A percentile compares a stretch with the other conserved stretches of the same genome.
Conservation (phyloP, 2,888 invertebrate genomes). For the Dasysyrphus albostriatus region DNA sequence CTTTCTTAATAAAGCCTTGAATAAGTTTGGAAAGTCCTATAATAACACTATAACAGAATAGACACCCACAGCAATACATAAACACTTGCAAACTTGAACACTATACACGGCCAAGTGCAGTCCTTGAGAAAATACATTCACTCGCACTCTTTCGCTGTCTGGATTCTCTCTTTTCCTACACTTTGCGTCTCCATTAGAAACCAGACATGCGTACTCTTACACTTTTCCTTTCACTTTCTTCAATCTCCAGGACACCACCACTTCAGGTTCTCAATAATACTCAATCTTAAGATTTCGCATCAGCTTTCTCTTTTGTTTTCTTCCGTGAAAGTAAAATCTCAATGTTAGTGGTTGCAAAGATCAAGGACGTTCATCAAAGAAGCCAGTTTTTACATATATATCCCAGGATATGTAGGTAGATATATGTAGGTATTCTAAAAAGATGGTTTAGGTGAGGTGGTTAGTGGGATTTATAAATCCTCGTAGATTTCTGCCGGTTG, state of each 20-base stretch:
- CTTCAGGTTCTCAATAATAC: conserved; percentile 38
- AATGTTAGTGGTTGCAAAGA: conserved; percentile 81
- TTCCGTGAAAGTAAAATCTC: conserved; percentile 70
- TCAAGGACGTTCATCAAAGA: conserved; percentile 83
- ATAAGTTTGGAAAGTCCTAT: neutral
- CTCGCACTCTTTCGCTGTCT: conserved; percentile 7
- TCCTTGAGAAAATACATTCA: conserved; percentile 62
- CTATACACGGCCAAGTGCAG: conserved; percentile 65
- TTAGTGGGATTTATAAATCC: conserved; percentile 50
- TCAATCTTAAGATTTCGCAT: conserved; percentile 57
- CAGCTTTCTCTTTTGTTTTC: conserved; percentile 64
- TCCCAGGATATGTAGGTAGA: conserved; percentile 47
- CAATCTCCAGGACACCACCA: neutral
- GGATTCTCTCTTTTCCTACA: conserved; percentile 39
- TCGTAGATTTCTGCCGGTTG: conserved; percentile 70
- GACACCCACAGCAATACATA: conserved; percentile 11
- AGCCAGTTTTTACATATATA: conserved; percentile 51
- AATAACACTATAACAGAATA: neutral
- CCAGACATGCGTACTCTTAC: conserved; percentile 58
- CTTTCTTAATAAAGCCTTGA: conserved; percentile 28
- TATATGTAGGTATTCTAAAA: conserved; percentile 10
- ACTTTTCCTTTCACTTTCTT: conserved; percentile 55
- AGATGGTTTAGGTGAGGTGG: neutral
- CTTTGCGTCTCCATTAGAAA: conserved; percentile 23
- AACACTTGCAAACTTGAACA: conserved; percentile 41